These are phyloP conservation scores for Pseudococcus longispinus DNA, from an alignment of 2,888 invertebrate genomes.

Conservation along the genomic window DNA sequence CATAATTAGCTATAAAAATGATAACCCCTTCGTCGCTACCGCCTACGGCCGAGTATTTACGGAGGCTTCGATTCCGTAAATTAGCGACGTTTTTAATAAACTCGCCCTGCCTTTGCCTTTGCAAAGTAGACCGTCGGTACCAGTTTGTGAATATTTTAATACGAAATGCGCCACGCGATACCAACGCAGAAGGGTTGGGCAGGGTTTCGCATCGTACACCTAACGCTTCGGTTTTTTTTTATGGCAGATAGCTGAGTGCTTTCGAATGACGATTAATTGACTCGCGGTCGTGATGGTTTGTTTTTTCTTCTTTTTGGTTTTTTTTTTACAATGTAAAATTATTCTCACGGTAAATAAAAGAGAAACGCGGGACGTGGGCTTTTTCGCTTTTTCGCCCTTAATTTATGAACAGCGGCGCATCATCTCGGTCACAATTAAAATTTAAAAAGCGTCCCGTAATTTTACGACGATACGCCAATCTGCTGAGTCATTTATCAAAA, in stretches of 20 bases:
- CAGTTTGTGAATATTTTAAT: constrained; percentile 29
- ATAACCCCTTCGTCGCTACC: neutral
- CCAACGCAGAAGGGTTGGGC: neutral
- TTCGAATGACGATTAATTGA: constrained; percentile 28
- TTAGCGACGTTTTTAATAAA: constrained; percentile 34
- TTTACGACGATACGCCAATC: constrained; percentile 39
- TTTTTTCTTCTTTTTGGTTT: neutral
- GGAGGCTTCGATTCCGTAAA: constrained; percentile 13
- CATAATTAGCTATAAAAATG: constrained; percentile 27
- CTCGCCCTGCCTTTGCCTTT: neutral
- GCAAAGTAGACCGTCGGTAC: neutral
- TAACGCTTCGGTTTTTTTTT: neutral
- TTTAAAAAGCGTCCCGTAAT: constrained; percentile 40
- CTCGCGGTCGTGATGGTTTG: constrained; percentile 6
- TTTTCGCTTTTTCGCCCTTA: neutral
- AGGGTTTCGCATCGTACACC: neutral
- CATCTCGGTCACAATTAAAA: constrained; percentile 38
- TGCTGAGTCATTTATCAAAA: constrained; percentile 40
- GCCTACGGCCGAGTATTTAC: neutral
- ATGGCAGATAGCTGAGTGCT: constrained; percentile 5
- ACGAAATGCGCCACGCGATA: neutral
- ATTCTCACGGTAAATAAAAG: constrained; percentile 11
- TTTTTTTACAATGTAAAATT: constrained; percentile 23
- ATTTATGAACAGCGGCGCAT: constrained; percentile 17
- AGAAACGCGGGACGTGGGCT: neutral